These are phyloP conservation scores for Schrankia costaestrigalis DNA, from an alignment of 2,888 invertebrate genomes.

Conservation along the genomic window DNA sequence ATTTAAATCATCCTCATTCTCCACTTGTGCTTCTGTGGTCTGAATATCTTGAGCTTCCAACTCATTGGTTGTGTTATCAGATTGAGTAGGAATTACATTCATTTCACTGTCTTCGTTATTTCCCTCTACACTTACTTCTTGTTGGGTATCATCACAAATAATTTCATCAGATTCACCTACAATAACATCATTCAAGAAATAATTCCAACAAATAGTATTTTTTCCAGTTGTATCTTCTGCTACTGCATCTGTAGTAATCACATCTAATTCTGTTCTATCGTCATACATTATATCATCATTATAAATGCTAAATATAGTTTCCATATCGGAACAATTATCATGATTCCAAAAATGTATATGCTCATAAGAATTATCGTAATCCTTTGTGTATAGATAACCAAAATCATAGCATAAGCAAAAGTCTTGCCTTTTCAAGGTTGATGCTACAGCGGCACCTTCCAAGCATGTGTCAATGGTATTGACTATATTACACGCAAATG, in stretches of 20 bases:
- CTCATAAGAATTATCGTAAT: conserved; percentile 42
- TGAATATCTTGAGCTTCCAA: too few species aligned
- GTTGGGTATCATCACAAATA: conserved; percentile 1
- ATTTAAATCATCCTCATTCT: background rate
- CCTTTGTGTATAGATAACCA: conserved; percentile 49
- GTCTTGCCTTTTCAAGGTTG: conserved; percentile 18
- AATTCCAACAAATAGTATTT: conserved; percentile 32
- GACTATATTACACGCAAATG: background rate
- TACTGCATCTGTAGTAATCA: conserved; percentile 7
- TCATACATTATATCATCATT: conserved; percentile 28
- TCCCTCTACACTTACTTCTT: background rate
- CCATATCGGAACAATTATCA: conserved; percentile 32
- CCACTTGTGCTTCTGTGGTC: background rate
- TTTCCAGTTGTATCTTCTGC: conserved; percentile 14
- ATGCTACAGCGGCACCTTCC: conserved; percentile 12
- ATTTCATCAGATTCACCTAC: conserved; percentile 2
- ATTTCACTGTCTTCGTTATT: background rate
- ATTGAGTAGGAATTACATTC: too few species aligned
- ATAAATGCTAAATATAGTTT: conserved; percentile 53
- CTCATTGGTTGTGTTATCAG: too few species aligned
- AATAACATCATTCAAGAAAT: conserved; percentile 12
- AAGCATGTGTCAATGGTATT: conserved; percentile 9
- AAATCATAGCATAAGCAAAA: conserved; percentile 65
- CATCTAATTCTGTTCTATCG: conserved; percentile 15
- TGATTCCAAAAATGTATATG: conserved; percentile 61